Evolutionary conservation across 2,888 invertebrate genomes (phyloP).

Genomic region (Dilophus febrilis): DNA sequence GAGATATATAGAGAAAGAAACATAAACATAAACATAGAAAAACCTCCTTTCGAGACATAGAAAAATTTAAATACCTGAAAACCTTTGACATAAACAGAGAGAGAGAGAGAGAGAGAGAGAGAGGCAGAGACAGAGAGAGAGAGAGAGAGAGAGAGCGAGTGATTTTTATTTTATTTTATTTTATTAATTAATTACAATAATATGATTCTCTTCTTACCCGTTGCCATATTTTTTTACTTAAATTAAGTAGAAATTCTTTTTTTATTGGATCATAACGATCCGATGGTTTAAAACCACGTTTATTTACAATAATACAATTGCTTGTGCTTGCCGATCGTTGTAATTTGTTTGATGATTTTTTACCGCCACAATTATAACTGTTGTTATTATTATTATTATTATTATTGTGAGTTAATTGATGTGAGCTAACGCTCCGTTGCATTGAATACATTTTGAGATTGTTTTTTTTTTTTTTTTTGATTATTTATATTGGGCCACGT

Average conservation of each 20-base stretch:
- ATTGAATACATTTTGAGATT: conserved; percentile 8
- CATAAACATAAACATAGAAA: too few species aligned
- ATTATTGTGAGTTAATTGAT: background rate
- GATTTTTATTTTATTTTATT: background rate
- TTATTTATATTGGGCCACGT: too few species aligned
- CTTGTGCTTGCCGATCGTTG: conserved; percentile 34
- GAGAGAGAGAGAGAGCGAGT: background rate
- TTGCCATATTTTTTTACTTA: conserved; percentile 57
- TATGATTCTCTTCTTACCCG: conserved; percentile 53
- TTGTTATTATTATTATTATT: background rate
- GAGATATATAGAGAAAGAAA: too few species aligned
- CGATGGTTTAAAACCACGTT: conserved; percentile 69
- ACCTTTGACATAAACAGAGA: background rate
- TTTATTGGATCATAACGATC: conserved; percentile 65
- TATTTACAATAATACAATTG: conserved; percentile 45
- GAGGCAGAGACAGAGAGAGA: background rate
- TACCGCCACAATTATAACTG: background rate
- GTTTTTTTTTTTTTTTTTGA: background rate
- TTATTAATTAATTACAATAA: too few species aligned
- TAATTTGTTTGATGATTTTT: background rate
- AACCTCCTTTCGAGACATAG: too few species aligned
- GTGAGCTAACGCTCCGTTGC: conserved; percentile 8
- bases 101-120: background rate
- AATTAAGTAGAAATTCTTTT: conserved; percentile 58
- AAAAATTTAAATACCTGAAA: too few species aligned